Evolutionary conservation across 2,888 invertebrate genomes (phyloP), one percentile per base, ranked within the genome.

Genomic region (Dynastes hyllus): DNA sequence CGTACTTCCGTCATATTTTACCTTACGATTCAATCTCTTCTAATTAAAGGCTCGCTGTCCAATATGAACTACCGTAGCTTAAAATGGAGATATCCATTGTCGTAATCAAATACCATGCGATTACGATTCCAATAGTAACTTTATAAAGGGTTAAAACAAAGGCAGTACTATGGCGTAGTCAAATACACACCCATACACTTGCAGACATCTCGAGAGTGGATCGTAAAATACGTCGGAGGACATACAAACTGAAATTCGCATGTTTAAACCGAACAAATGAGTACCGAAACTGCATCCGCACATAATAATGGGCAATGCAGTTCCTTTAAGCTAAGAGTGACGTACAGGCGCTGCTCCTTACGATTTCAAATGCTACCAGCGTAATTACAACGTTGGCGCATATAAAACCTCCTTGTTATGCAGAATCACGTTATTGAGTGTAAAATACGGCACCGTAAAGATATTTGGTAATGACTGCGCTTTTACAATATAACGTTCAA

Each of bases 321-420:
- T 53, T 71, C n/a, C 53, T 29, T 3, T 37, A 22, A 53, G 22
- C 37, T 71, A 8, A 29, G 11, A 50, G 22, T 29, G 13, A 51
- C 53, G 27, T 27, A 69, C n/a, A 2, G 29, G 5, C n/a, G 9
- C 8, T 51, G 55, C 37, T 16, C 55, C 71, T 69, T 51, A 9
- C 22, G 11, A 22, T 69, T 55, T 32, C 53, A 40, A 55, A 29
- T 58, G 37, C 16, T 9, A 51, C 5, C 16, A 8, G 45, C 45
- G 71, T 58, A 71, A 71, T 71, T 71, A 71, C 32, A 32, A 16
- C 71, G 58, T 50, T n/a, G 55, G 51, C 29, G 53, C 32, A 37
- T 37, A 71, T 40, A 71, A 71, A 71, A 71, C 71, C 71, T 58
- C 58, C 71, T 71, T 71, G 32, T 71, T 71, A 71, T 71, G 71